Conservation (phyloP, 2,888 invertebrate genomes). For the Agonopterix subpropinquella region DNA sequence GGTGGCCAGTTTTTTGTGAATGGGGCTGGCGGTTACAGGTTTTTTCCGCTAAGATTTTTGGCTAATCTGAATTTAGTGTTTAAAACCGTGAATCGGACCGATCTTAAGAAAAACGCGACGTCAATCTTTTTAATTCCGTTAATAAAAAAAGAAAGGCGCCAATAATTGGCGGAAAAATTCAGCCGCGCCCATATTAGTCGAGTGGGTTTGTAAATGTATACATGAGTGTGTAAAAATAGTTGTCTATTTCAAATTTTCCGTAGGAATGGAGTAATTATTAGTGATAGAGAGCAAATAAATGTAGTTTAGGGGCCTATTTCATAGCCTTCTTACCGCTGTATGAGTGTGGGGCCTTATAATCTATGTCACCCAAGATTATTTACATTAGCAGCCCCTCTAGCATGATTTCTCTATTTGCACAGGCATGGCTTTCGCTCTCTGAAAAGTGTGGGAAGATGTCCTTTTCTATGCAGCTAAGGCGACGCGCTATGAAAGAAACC, state of each 20-base stretch:
- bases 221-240: conserved; percentile 46
- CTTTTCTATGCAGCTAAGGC: no score
- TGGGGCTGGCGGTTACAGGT: conserved; percentile 5
- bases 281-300: conserved; percentile 18
- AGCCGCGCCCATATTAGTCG: conserved; percentile 17
- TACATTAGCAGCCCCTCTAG: background rate
- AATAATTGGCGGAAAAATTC: background rate
- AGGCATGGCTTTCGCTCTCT: no score
- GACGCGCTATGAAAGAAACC: no score
- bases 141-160: no score
- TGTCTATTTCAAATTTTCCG: conserved; percentile 43
- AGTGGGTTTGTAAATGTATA: conserved; percentile 36
- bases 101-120: no score
- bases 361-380: background rate
- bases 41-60: no score
- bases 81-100: no score
- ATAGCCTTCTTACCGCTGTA: conserved; percentile 1
- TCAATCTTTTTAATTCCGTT: no score
- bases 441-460: no score
- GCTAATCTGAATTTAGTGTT: no score
- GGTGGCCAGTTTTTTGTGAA: conserved; percentile 48
- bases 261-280: conserved; percentile 33
- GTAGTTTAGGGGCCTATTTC: conserved; percentile 37
- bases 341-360: conserved; percentile 18
- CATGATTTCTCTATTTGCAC: no score